phyloP scores from a whole-genome alignment of 2,797 vertebrate species.

The Notamacropus eugenii region DNA sequence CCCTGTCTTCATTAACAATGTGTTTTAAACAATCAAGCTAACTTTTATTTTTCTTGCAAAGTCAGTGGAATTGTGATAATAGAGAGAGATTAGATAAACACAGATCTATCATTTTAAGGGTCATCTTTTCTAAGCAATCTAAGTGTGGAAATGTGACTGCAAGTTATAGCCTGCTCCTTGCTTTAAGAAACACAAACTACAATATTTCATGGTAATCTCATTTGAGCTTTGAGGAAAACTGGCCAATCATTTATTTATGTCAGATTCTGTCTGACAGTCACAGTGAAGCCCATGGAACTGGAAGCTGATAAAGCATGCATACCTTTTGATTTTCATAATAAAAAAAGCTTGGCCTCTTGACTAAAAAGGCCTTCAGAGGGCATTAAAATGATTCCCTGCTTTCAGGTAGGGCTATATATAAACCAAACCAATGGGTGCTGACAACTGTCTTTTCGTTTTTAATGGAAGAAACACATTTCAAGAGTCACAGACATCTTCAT shows the following conservation, averaged over 20 bases:
- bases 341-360: not conserved
- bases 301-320: not conserved
- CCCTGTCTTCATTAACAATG: not conserved
- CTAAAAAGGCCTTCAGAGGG: not conserved
- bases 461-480: not conserved
- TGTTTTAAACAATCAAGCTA: not conserved
- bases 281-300: not conserved
- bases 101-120: not conserved
- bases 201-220: not conserved
- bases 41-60: conserved; percentile 6
- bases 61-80: not conserved
- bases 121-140: not conserved
- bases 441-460: not conserved
- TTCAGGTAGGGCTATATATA: not conserved
- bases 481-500: not conserved
- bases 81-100: not conserved
- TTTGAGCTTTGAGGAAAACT: not conserved
- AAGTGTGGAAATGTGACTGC: not conserved
- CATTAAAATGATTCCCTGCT: not conserved
- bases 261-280: not conserved
- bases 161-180: not conserved
- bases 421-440: not conserved
- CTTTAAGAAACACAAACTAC: not conserved
- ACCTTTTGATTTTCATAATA: not conserved
- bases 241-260: not conserved